phyloP scores from a whole-genome alignment of 2,888 invertebrate species.

The Miltochrista miniata region DNA sequence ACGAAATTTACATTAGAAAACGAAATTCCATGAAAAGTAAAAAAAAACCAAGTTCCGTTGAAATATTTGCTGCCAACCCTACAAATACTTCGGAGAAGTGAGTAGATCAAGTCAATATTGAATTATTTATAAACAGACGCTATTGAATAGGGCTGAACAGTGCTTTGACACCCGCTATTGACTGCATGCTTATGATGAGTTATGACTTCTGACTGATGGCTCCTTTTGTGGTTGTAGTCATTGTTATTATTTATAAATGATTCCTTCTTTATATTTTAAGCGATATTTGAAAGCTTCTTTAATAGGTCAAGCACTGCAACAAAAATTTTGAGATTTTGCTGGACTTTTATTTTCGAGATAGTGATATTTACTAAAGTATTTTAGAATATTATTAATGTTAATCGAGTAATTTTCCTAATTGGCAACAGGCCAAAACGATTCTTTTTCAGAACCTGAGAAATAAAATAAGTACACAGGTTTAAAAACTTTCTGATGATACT shows the following conservation, averaged over 20 bases:
- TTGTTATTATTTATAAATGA: conserved; percentile 58
- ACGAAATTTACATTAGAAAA: too few relatives aligned
- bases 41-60: too few relatives aligned
- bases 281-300: conserved; percentile 23
- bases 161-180: conserved; percentile 77
- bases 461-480: too few relatives aligned
- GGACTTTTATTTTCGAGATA: neutral
- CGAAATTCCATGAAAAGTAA: too few relatives aligned
- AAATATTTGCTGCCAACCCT: conserved; percentile 30
- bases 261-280: conserved; percentile 41
- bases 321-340: too few relatives aligned
- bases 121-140: conserved; percentile 75
- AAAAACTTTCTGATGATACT: too few relatives aligned
- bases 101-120: conserved; percentile 63
- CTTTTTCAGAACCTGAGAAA: too few relatives aligned
- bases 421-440: too few relatives aligned
- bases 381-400: too few relatives aligned
- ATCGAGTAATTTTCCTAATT: too few relatives aligned
- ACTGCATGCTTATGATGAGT: conserved; percentile 66
- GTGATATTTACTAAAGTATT: too few relatives aligned
- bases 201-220: conserved; percentile 76
- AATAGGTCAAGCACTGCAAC: too few relatives aligned
- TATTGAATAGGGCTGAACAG: conserved; percentile 65
- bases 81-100: conserved; percentile 29
- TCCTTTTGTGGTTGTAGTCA: conserved; percentile 55